phyloP scores from a whole-genome alignment of 2,888 invertebrate species.

The Onthophagus sagittarius region DNA sequence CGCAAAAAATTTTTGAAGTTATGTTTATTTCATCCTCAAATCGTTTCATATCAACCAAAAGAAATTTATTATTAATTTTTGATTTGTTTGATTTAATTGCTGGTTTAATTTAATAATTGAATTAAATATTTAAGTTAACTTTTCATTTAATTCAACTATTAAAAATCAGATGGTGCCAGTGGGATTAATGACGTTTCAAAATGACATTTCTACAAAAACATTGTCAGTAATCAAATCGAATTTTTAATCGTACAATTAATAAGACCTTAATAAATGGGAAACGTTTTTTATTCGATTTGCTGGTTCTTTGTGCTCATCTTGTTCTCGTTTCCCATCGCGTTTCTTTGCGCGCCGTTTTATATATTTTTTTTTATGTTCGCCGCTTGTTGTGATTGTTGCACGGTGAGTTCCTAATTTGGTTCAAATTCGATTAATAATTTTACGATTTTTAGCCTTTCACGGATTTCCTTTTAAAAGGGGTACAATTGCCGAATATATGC shows the following conservation, averaged over 20 bases:
- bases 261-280: not conserved
- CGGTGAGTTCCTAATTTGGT: slow-evolving; percentile 52
- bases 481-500: slow-evolving; percentile 3
- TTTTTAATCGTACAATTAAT: not conserved
- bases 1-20: no score
- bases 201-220: no score
- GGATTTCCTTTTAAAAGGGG: not conserved
- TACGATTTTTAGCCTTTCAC: not conserved
- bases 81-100: no score
- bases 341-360: slow-evolving; percentile 59
- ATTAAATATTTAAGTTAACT: no score
- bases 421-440: not conserved
- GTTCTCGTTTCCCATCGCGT: slow-evolving; percentile 59
- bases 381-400: slow-evolving; percentile 58
- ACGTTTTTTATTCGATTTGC: slow-evolving; percentile 42
- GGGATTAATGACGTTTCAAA: no score
- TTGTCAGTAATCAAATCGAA: not conserved
- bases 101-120: no score
- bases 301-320: slow-evolving; percentile 64
- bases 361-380: slow-evolving; percentile 59
- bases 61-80: no score
- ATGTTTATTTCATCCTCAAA: no score
- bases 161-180: no score
- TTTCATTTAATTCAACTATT: no score
- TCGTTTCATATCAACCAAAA: no score